These are phyloP conservation scores for Acinonyx jubatus DNA, from an alignment of 2,113 vertebrate genomes.

Conservation along the genomic window DNA sequence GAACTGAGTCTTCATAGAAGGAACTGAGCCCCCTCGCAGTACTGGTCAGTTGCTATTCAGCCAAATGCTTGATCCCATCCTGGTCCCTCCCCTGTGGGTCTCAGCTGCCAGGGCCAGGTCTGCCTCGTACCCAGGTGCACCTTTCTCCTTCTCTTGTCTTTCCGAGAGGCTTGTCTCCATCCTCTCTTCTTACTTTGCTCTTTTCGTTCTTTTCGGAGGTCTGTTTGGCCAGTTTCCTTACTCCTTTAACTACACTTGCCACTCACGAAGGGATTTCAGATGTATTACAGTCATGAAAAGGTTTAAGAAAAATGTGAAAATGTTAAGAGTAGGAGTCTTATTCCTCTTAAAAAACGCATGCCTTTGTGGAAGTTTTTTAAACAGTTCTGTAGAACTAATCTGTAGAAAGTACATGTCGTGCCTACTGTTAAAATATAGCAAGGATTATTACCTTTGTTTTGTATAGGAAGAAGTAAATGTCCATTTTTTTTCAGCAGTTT, in stretches of 20 bases:
- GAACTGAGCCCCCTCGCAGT: background rate
- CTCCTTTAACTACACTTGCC: background rate
- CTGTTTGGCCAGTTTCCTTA: background rate
- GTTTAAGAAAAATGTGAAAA: background rate
- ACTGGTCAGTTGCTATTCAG: background rate
- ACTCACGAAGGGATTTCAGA: background rate
- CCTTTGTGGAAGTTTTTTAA: conserved; percentile 46
- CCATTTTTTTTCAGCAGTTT: conserved; percentile 4
- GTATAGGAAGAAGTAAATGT: background rate
- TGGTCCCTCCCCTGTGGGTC: background rate
- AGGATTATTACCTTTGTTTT: conserved; percentile 40
- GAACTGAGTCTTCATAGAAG: background rate
- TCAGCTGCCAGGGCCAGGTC: background rate
- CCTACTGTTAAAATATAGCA: background rate
- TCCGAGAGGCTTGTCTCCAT: background rate
- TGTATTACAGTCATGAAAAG: background rate
- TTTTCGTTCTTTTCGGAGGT: background rate
- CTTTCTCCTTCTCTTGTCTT: background rate
- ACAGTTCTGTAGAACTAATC: background rate
- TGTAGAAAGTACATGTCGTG: background rate
- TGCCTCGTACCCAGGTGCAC: background rate
- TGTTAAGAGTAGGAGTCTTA: background rate
- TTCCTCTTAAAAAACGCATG: background rate
- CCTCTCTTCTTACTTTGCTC: background rate
- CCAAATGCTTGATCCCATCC: background rate